These are phyloP conservation scores for Dinocampus coccinellae DNA, from an alignment of 2,888 invertebrate species.

Conservation along the genomic window DNA sequence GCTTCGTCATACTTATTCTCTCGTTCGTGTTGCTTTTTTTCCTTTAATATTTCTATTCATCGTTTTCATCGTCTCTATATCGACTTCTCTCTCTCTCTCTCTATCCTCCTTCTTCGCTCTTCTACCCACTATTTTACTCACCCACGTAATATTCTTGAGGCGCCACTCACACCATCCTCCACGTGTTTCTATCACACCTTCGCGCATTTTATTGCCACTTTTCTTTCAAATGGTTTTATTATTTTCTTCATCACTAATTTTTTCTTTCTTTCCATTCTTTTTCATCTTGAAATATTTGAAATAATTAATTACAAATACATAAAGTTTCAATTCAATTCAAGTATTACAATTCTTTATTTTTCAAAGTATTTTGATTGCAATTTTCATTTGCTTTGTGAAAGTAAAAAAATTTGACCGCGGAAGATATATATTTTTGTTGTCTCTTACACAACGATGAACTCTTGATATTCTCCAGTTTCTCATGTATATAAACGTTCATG, in stretches of 20 bases:
- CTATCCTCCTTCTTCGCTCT: slow-evolving; percentile 38
- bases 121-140: slow-evolving; percentile 37
- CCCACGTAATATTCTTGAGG: slow-evolving; percentile 35
- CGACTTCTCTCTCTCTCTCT: slow-evolving; percentile 23
- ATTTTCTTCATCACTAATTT: slow-evolving; percentile 27
- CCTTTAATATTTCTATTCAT: slow-evolving; percentile 15
- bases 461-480: slow-evolving; percentile 8
- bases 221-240: slow-evolving; percentile 9
- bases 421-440: slow-evolving; percentile 11
- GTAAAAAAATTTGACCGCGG: neutral
- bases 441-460: neutral
- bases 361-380: neutral
- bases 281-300: neutral
- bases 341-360: neutral
- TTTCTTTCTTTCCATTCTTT: slow-evolving; percentile 20
- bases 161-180: slow-evolving; percentile 25
- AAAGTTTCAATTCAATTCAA: neutral
- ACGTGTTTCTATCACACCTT: slow-evolving; percentile 19
- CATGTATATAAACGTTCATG: slow-evolving; percentile 21
- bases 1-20: slow-evolving; percentile 32
- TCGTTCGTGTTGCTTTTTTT: slow-evolving; percentile 35
- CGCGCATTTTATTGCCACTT: slow-evolving; percentile 29
- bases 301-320: neutral
- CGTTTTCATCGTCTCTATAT: slow-evolving; percentile 8
- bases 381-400: neutral